Evolutionary conservation across 1,140 invertebrate species (phyloP).

Genomic region (Epicauta chinensis): DNA sequence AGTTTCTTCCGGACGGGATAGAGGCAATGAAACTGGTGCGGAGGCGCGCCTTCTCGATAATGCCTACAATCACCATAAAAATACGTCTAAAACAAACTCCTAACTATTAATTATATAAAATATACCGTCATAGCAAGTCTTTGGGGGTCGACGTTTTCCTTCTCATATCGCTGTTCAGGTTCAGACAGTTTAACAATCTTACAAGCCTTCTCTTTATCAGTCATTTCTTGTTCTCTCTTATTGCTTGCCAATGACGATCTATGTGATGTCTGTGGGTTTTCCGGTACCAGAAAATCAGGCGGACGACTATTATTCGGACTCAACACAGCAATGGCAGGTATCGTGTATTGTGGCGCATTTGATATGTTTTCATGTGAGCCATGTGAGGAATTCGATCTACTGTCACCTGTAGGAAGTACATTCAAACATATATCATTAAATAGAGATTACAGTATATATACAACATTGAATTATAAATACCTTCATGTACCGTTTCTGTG

Average conservation of each 20-base stretch:
- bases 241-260: constrained; percentile 20
- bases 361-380: constrained; percentile 42
- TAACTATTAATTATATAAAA: constrained; percentile 1
- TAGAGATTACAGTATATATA: too few species aligned
- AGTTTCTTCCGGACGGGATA: constrained; percentile 38
- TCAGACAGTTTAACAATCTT: constrained; percentile 40
- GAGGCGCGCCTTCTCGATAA: constrained; percentile 55
- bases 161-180: constrained; percentile 34
- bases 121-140: constrained; percentile 28
- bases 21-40: constrained; percentile 51
- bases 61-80: constrained; percentile 31
- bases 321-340: constrained; percentile 41
- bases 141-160: constrained; percentile 39
- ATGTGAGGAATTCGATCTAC: constrained; percentile 37
- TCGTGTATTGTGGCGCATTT: constrained; percentile 34
- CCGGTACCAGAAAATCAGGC: constrained; percentile 31
- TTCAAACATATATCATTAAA: too few species aligned
- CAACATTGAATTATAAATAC: constrained; percentile 13
- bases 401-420: constrained; percentile 23
- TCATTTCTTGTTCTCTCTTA: constrained; percentile 34
- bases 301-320: constrained; percentile 41
- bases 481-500: constrained; percentile 42
- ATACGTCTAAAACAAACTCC: neutral
- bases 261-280: constrained; percentile 9
- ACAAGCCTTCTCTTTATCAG: constrained; percentile 34